These are phyloP conservation scores for Aelia acuminata DNA, from an alignment of 2,888 invertebrate genomes.

Conservation along the genomic window DNA sequence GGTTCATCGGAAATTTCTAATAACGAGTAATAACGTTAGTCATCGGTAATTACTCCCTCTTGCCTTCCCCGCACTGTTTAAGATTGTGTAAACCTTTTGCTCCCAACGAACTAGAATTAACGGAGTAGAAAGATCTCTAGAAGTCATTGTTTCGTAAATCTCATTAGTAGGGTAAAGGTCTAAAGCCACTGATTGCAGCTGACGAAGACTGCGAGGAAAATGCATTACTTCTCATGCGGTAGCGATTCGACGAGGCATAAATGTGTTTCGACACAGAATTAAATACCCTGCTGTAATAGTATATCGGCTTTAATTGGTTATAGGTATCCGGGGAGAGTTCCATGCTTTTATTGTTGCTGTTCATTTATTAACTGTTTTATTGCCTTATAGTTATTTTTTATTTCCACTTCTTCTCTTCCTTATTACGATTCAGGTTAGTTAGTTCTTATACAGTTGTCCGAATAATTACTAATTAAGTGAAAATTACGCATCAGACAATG, in stretches of 20 bases:
- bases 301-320: neutral
- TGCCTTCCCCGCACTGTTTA: neutral
- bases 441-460: neutral
- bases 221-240: neutral
- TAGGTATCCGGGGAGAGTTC: neutral
- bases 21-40: neutral
- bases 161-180: conserved; percentile 8
- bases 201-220: neutral
- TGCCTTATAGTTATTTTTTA: conserved; percentile 1
- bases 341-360: neutral
- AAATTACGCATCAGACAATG: neutral
- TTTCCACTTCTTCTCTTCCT: neutral
- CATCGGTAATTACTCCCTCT: neutral
- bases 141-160: neutral
- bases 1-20: too few species aligned
- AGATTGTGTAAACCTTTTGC: neutral
- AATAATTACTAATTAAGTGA: neutral
- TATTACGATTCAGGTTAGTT: neutral
- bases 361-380: conserved; percentile 1
- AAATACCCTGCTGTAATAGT: neutral
- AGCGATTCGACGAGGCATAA: neutral
- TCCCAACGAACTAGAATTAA: neutral
- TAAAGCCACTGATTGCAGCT: neutral
- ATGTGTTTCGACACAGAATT: neutral
- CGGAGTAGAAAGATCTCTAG: neutral